These are phyloP conservation scores for Lysandra coridon DNA, from an alignment of 2,888 invertebrate species.

Conservation along the genomic window DNA sequence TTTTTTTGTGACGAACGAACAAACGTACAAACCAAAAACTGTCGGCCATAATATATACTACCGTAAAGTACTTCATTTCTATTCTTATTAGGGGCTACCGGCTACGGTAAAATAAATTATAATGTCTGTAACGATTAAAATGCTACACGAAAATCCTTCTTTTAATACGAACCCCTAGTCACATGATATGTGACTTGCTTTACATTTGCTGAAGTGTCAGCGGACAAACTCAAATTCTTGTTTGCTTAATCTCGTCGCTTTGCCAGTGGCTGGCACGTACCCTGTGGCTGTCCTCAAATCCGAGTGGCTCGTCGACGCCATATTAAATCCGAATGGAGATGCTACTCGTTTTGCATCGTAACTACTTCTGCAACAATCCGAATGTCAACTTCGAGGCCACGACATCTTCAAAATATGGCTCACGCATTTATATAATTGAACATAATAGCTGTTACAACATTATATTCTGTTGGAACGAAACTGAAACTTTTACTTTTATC, in stretches of 20 bases:
- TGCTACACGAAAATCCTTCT: not conserved
- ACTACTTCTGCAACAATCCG: conserved; percentile 66
- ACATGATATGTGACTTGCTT: conserved; percentile 3
- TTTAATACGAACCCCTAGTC: not conserved
- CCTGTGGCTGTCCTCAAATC: conserved; percentile 49
- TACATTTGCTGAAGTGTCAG: conserved; percentile 45
- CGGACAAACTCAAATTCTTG: conserved; percentile 55
- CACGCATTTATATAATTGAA: conserved; percentile 12
- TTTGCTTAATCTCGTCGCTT: conserved; percentile 60
- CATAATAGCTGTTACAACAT: conserved; percentile 24
- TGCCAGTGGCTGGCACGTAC: conserved; percentile 44
- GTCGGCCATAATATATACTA: no score
- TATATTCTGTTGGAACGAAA: not conserved
- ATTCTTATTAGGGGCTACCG: no score
- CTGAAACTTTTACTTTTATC: conserved; percentile 17
- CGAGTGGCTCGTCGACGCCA: conserved; percentile 53
- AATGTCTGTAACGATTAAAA: not conserved
- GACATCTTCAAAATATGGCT: conserved; percentile 46
- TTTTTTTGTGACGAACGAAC: no score
- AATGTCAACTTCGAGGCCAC: conserved; percentile 66
- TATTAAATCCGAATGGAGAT: conserved; percentile 53
- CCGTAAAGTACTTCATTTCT: no score
- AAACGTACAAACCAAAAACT: no score
- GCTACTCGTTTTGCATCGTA: conserved; percentile 59
- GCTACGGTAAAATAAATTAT: not conserved